Conservation (phyloP, 2,888 invertebrate genomes). For the Prostheceraeus crozeri region DNA sequence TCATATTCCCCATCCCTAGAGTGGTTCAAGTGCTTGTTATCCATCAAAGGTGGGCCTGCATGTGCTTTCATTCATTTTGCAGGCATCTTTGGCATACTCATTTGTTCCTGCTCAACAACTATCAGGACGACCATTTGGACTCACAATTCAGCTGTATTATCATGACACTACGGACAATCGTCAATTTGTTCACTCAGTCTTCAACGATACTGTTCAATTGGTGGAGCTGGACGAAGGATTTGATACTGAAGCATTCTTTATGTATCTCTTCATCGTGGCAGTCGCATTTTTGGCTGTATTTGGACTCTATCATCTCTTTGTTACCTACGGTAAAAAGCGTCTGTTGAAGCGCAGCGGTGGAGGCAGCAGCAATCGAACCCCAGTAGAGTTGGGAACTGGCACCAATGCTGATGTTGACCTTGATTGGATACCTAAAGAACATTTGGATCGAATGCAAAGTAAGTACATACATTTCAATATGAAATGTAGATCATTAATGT, state of each 20-base stretch:
- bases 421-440: conserved; percentile 90
- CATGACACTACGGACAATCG: conserved; percentile 71
- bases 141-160: conserved; percentile 83
- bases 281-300: conserved; percentile 76
- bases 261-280: conserved; percentile 87
- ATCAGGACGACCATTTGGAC: conserved; percentile 88
- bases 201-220: conserved; percentile 87
- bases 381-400: conserved; percentile 73
- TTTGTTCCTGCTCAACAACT: conserved; percentile 93
- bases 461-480: too few relatives aligned
- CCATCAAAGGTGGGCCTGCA: too few relatives aligned
- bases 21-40: too few relatives aligned
- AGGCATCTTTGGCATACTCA: conserved; percentile 87
- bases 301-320: conserved; percentile 71
- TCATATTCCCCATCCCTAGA: too few relatives aligned
- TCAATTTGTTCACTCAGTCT: conserved; percentile 76
- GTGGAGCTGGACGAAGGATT: conserved; percentile 90
- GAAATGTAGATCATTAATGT: too few relatives aligned
- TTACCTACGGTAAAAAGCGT: conserved; percentile 65
- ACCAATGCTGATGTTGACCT: conserved; percentile 81
- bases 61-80: conserved; percentile 55
- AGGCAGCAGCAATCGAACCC: conserved; percentile 35
- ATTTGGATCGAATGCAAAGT: conserved; percentile 28
- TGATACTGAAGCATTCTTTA: conserved; percentile 95
- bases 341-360: conserved; percentile 23